Base-by-base conservation (phyloP, 1,140 invertebrate species). In the Vanessa atalanta region DNA sequence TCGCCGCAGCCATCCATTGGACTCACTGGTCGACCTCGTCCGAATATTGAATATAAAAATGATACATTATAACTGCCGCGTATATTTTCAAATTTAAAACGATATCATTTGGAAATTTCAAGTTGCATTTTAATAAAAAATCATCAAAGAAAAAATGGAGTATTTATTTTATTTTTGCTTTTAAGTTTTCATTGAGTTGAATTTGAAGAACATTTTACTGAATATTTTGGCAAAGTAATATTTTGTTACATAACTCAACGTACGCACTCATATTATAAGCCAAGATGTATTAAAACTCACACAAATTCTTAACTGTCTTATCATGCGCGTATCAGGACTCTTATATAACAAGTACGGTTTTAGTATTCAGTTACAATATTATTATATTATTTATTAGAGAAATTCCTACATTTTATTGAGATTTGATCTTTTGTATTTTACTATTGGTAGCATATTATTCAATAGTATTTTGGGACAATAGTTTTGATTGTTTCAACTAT, bases 1-100 rank as follows among this genome's bases (percentile, higher is more conserved):
- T 63, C 69, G 74, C 65, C 70, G 61, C 73, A 67, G 48, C 71
- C 73, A 73, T 79, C 75, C 77, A 78, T 79, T 77, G 68, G 73
- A 20, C 61, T 55, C 77, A 31, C 75, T 50, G 68, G 68, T 63
- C 66, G 47, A 65, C 50, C 55, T 70, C 61, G 61, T 53, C 73
- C 73, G 64, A 77, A 83, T 83, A 82, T 83, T 85, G 75, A 82
- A 85, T 79, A 80, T 80, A 80, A 85, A 76, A 85, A 82, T 83
- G 80, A 85, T 77, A 80, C 75, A 80, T 82, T 82, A 78, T 74
- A 67, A 72, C 71, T 75, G 47, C 66, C 48, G 50, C 64, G 70
- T 75, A 71, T 75, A 82, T 81, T 75, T 73, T 71, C 64, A 57
- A 65, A 68, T 68, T 43, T n/a, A 47, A 51, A 51, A n/a, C 26